Evolutionary conservation across 1,140 invertebrate species (phyloP).

Genomic region (Nilaparvata lugens): DNA sequence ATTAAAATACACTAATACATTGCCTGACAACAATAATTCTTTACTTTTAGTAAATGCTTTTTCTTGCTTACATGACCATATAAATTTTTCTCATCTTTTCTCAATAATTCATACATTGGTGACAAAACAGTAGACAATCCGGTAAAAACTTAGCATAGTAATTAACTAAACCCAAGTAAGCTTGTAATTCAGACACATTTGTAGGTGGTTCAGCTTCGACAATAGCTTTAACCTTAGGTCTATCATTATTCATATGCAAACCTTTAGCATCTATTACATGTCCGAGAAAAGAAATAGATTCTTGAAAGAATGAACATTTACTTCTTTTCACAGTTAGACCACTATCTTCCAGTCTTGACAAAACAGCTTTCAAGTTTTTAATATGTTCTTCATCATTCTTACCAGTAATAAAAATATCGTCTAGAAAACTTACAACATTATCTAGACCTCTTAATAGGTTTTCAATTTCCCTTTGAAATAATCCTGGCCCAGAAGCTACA

Average conservation of each 20-base stretch:
- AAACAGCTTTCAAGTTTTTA: neutral
- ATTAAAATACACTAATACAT: conserved; percentile 31
- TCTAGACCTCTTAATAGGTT: no score
- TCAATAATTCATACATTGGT: conserved; percentile 20
- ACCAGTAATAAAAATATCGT: conserved; percentile 2
- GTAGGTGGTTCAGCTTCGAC: neutral
- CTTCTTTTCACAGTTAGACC: neutral
- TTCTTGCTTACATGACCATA: neutral
- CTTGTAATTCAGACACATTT: neutral
- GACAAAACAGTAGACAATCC: conserved; percentile 14
- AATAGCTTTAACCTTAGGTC: neutral
- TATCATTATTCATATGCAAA: neutral
- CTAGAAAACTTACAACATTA: neutral
- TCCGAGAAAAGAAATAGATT: neutral
- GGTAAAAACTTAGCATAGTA: conserved; percentile 5
- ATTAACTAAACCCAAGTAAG: conserved; percentile 7
- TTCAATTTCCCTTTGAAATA: no score
- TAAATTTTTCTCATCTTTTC: neutral
- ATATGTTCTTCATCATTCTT: neutral
- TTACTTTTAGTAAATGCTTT: conserved; percentile 36
- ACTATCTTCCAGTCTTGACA: neutral
- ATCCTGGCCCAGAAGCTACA: no score
- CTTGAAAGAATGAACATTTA: neutral
- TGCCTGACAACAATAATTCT: conserved; percentile 21
- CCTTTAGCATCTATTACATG: conserved; percentile 2